Conservation (phyloP, 2,888 invertebrate genomes). For the Napeogenes inachia region DNA sequence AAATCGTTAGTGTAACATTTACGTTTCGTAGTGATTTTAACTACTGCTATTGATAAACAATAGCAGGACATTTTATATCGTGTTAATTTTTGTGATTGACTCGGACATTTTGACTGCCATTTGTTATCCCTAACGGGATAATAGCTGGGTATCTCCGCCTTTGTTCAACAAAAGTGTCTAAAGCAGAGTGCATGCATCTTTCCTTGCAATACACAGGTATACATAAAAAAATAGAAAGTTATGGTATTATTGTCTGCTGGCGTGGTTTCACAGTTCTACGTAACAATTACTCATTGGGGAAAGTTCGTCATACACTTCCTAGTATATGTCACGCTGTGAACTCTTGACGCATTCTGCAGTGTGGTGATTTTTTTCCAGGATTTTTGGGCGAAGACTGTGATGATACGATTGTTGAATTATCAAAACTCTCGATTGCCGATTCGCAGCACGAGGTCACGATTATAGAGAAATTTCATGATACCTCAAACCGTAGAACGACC, state of each 20-base stretch:
- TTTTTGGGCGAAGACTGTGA: conserved; percentile 76
- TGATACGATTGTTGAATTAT: conserved; percentile 75
- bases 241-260: conserved; percentile 30
- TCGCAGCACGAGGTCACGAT: conserved; percentile 65
- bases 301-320: conserved; percentile 71
- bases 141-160: conserved; percentile 70
- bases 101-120: conserved; percentile 63
- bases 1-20: conserved; percentile 46
- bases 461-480: conserved; percentile 64
- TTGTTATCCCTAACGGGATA: conserved; percentile 74
- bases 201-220: conserved; percentile 76
- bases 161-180: conserved; percentile 72
- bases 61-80: conserved; percentile 44
- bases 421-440: conserved; percentile 72
- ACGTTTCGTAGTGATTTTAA: conserved; percentile 49
- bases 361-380: conserved; percentile 52
- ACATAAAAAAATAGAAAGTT: conserved; percentile 33
- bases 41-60: conserved; percentile 52
- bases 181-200: conserved; percentile 79
- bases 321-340: conserved; percentile 52
- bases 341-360: conserved; percentile 33
- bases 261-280: conserved; percentile 44
- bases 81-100: conserved; percentile 49
- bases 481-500: conserved; percentile 53
- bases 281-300: conserved; percentile 65